These are phyloP conservation scores for Trichomalopsis sarcophagae DNA, from an alignment of 1,140 invertebrate genomes.

Conservation along the genomic window DNA sequence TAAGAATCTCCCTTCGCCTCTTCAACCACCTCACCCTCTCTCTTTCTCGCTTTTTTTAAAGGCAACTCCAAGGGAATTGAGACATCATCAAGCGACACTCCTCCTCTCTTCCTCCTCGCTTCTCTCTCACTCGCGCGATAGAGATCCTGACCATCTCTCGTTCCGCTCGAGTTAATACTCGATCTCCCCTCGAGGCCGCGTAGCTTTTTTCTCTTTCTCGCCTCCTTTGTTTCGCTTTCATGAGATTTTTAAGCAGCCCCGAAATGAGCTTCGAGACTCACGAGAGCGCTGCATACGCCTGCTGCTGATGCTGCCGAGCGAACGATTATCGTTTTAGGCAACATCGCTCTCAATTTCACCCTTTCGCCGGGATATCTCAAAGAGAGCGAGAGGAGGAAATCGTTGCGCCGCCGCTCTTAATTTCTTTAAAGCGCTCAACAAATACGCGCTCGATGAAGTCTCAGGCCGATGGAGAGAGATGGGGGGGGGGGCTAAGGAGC, in stretches of 20 bases:
- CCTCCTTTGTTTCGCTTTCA: constrained; percentile 70
- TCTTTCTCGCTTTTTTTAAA: constrained; percentile 58
- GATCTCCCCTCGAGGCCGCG: neutral
- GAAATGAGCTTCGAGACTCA: constrained; percentile 65
- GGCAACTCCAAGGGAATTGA: constrained; percentile 64
- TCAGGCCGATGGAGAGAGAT: neutral
- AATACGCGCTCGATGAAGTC: constrained; percentile 46
- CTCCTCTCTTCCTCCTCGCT: constrained; percentile 50
- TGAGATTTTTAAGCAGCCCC: constrained; percentile 71
- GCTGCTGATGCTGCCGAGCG: constrained; percentile 28
- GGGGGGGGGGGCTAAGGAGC: constrained; percentile 37
- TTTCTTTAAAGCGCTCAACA: constrained; percentile 50
- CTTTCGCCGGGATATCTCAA: constrained; percentile 34
- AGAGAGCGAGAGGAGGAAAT: constrained; percentile 2
- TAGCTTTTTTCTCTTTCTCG: constrained; percentile 21
- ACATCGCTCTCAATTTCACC: constrained; percentile 55
- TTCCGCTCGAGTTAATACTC: constrained; percentile 39
- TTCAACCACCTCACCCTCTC: constrained; percentile 45
- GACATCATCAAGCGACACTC: constrained; percentile 66
- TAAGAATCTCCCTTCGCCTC: constrained; percentile 67
- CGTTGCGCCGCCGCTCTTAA: constrained; percentile 37
- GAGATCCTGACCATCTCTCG: constrained; percentile 47
- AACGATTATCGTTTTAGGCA: constrained; percentile 66
- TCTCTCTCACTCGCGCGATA: neutral
- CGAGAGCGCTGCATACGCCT: constrained; percentile 54